Evolutionary conservation across 2,113 vertebrate species (phyloP).

Genomic region (Tachycineta bicolor): DNA sequence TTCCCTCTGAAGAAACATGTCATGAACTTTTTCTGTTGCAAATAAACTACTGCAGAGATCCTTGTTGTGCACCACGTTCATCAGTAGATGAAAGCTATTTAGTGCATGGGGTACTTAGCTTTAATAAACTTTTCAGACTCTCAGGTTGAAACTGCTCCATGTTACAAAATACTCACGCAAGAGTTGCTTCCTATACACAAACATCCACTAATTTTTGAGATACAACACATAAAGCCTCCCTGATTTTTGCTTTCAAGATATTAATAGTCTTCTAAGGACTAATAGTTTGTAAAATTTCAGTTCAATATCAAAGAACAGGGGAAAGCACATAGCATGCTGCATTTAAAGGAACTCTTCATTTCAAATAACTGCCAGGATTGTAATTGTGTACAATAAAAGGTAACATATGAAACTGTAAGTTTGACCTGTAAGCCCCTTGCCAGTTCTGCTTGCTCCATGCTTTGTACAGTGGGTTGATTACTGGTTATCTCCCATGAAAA

Average conservation of each 20-base stretch:
- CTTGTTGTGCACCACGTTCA: neutral
- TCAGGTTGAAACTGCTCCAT: neutral
- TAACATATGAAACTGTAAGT: neutral
- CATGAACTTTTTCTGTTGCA: neutral
- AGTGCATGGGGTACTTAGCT: neutral
- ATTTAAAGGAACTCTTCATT: neutral
- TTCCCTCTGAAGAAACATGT: neutral
- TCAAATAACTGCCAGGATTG: neutral
- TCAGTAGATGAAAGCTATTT: neutral
- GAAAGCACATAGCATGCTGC: neutral
- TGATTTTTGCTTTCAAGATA: neutral
- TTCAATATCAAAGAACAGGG: neutral
- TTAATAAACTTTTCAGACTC: neutral
- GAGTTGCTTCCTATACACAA: neutral
- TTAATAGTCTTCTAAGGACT: neutral
- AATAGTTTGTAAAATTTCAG: slow-evolving; percentile 1
- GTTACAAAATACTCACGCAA: neutral
- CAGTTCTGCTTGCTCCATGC: neutral
- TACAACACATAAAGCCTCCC: neutral
- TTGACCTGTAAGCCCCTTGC: neutral
- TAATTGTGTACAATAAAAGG: neutral
- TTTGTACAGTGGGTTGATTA: neutral
- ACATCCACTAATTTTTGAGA: neutral
- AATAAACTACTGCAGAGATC: neutral
- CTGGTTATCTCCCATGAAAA: neutral